Base-by-base conservation (phyloP, 2,888 invertebrate genomes). In the Venusia cambrica region DNA sequence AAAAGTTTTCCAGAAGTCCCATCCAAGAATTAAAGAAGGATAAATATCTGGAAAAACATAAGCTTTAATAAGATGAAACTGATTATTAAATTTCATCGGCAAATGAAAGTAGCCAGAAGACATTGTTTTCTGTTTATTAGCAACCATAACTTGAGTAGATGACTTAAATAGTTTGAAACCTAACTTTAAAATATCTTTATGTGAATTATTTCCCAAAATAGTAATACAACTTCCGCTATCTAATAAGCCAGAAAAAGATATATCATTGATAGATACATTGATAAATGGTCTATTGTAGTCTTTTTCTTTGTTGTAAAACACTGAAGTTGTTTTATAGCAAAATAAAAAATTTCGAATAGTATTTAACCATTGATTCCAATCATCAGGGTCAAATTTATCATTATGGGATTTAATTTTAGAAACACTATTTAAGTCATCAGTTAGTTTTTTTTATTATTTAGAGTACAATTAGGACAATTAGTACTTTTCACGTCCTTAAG, bases 101-200 rank as follows among this genome's bases (percentile, higher is more conserved):
- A 18, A 18, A 7, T 18, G 2, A 18, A 18, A 18, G 4, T 18
- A 18, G 4, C 7, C 18, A 1, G 3, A 2, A 7, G 18, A 18
- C 6, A 4, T 18, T 7, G 18, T 7, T 7, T 18, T 18, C 8
- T 6, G 18, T 18, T 18, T 18, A 7, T 18, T 5, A 18, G 18
- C 18, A 1, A 18, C 18, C 18, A 18, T 18, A 3, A 18, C 7
- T 9, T 19, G 19, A 4, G 8, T 9, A 4, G 19, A 9, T 4
- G 19, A 19, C 19, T 19, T 19, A 10, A 19, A 19, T 19, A 19
- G 10, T 5, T 9, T 19, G 10, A 19, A 19, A 1, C 19, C 19
- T 19, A 9, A 9, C 2, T 19, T 19, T 19, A 4, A 4, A n/a
- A 19, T 8, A 9, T 7, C 18, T 18, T 18, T 18, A 7, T 18